Conservation (phyloP, 2,888 invertebrate genomes). For the Chrysina gloriosa region DNA sequence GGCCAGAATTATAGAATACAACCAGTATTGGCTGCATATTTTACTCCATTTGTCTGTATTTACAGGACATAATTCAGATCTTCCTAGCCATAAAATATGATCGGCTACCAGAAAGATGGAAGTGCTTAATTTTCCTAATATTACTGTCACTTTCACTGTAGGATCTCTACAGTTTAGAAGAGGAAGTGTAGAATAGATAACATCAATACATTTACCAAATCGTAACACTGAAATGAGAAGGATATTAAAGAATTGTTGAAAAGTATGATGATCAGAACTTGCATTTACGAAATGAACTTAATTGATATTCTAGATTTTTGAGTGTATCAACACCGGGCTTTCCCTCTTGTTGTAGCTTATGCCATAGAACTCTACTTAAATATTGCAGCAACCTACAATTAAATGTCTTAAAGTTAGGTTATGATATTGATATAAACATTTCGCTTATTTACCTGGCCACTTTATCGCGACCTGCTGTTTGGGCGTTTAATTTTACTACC, state of each 20-base stretch:
- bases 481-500: slow-evolving; percentile 65
- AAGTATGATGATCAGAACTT: slow-evolving; percentile 56
- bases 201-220: slow-evolving; percentile 86
- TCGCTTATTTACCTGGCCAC: slow-evolving; percentile 62
- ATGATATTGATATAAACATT: slow-evolving; percentile 10
- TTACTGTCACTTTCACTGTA: slow-evolving; percentile 76
- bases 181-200: slow-evolving; percentile 79
- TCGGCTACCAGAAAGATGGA: slow-evolving; percentile 85
- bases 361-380: slow-evolving; percentile 83
- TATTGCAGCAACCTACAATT: slow-evolving; percentile 83
- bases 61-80: slow-evolving; percentile 75
- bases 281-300: slow-evolving; percentile 91
- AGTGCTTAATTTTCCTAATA: slow-evolving; percentile 82
- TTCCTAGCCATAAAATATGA: slow-evolving; percentile 87
- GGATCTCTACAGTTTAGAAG: slow-evolving; percentile 79
- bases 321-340: slow-evolving; percentile 78
- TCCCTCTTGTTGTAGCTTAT: slow-evolving; percentile 75
- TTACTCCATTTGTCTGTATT: slow-evolving; percentile 82
- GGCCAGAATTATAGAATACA: slow-evolving; percentile 84
- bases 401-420: slow-evolving; percentile 40
- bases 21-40: slow-evolving; percentile 85
- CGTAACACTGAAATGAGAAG: slow-evolving; percentile 77
- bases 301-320: slow-evolving; percentile 83
- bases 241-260: not conserved
- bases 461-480: slow-evolving; percentile 68